Evolutionary conservation across 2,797 vertebrate species (phyloP).

Genomic region (Takifugu rubripes): DNA sequence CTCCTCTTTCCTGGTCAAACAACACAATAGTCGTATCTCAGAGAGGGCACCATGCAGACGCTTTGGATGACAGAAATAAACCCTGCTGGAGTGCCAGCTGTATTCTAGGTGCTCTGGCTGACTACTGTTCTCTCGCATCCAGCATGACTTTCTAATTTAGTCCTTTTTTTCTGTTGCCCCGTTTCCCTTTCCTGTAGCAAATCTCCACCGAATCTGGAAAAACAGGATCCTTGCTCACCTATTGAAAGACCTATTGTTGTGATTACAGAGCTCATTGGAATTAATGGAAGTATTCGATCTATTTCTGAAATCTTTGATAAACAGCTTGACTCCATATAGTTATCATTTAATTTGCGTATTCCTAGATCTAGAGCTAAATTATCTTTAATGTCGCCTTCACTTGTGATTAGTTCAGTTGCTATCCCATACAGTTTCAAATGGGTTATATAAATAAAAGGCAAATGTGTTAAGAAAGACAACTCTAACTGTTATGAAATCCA

Average conservation of each 20-base stretch:
- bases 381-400: no score
- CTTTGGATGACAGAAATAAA: slow-evolving; percentile 50
- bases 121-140: slow-evolving; percentile 43
- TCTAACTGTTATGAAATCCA: no score
- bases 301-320: no score
- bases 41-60: slow-evolving; percentile 55
- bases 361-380: no score
- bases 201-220: slow-evolving; percentile 66
- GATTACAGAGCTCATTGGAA: slow-evolving; percentile 11
- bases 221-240: slow-evolving; percentile 57
- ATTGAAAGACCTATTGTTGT: slow-evolving; percentile 30
- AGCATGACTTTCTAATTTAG: slow-evolving; percentile 27
- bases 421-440: no score
- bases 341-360: no score
- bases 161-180: slow-evolving; percentile 56
- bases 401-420: no score
- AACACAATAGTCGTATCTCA: slow-evolving; percentile 63
- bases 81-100: slow-evolving; percentile 30
- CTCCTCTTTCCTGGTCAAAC: slow-evolving; percentile 66
- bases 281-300: not conserved
- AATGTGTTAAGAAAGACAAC: no score
- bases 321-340: no score
- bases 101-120: slow-evolving; percentile 52
- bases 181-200: slow-evolving; percentile 74
- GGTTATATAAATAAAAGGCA: no score